Base-by-base conservation (phyloP, 1,140 invertebrate genomes). In the Cydia splendana region DNA sequence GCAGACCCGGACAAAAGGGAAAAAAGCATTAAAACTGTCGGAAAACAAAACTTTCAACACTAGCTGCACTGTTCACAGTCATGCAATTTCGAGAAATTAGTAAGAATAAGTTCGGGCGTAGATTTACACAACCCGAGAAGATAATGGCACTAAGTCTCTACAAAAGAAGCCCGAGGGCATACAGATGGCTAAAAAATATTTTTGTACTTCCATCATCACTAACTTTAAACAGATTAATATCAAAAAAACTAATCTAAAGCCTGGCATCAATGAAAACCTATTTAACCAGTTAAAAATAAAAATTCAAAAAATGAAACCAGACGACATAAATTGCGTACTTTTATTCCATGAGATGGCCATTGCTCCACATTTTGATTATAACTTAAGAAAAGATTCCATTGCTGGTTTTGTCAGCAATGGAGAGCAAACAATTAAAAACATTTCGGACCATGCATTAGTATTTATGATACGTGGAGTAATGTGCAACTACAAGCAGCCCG, bases 281-380 rank as follows among this genome's bases (percentile, higher is more conserved):
- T 82, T 88, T 65, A 45, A 78, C 48, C 65, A 84, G 42, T 65
- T 91, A 48, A 78, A 80, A 77, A 81, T 77, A 62, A 78, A 73
- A 74, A 76, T 75, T 2, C 24, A 75, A 57, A 80, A 79, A 69
- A 80, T 90, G 80, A 80, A 77, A 65, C 4, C 13, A 18, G 53
- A 71, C 28, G 76, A 88, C 48, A 88, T 79, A 76, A 67, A 85
- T 24, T 88, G 86, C 67, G 79, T 80, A 9, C 65, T 92, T 24
- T 48, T 88, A 34, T 87, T 90, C 76, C 88, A 92, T 77, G 89
- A 92, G 82, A 84, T 90, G 53, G 57, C 83, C 18, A 77, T 91
- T 12, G 78, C 80, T 30, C 80, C 81, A 30, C 78, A 78, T 65
- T 79, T 89, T 48, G 69, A 81, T n/a, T 91, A 84, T 34, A 85